A percentile compares a stretch with the other conserved stretches of the same genome.
These are phyloP conservation scores for Bagarius yarrelli DNA, from an alignment of 2,113 vertebrate species.

Conservation along the genomic window DNA sequence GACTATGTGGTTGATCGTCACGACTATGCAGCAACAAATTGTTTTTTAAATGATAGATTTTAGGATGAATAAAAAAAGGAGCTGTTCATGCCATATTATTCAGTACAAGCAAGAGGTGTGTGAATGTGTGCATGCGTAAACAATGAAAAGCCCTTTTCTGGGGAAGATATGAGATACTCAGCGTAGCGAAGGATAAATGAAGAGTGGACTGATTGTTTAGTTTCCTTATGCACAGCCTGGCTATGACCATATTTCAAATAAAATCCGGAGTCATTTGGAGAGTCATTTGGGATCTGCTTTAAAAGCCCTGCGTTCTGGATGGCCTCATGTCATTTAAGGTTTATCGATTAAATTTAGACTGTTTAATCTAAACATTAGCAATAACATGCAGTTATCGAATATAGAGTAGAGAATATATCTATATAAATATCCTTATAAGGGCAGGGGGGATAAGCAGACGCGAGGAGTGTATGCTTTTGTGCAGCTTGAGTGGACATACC, in stretches of 20 bases:
- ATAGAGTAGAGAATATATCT: constrained; percentile 50
- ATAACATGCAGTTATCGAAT: constrained; percentile 57
- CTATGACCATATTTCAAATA: constrained; percentile 26
- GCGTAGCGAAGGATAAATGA: constrained; percentile 51
- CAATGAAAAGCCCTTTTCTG: constrained; percentile 74
- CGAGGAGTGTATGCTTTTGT: constrained; percentile 32
- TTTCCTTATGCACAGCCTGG: constrained; percentile 8
- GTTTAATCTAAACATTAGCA: constrained; percentile 43
- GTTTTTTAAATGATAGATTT: constrained; percentile 3
- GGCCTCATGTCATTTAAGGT: constrained; percentile 31
- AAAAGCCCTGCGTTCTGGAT: neutral
- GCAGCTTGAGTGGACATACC: constrained; percentile 18
- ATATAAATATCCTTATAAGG: constrained; percentile 43
- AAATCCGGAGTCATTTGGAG: constrained; percentile 24
- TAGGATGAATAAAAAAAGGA: constrained; percentile 16
- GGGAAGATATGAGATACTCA: constrained; percentile 50
- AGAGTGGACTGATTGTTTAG: constrained; percentile 51
- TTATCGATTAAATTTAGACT: constrained; percentile 37
- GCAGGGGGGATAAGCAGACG: constrained; percentile 28
- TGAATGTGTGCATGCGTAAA: constrained; percentile 58
- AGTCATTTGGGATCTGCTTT: constrained; percentile 30
- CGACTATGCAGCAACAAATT: constrained; percentile 26
- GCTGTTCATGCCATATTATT: constrained; percentile 39
- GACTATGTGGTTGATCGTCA: constrained; percentile 10
- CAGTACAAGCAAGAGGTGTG: constrained; percentile 44